These are phyloP conservation scores for Morinoia aosen DNA, from an alignment of 2,888 invertebrate species.

Conservation along the genomic window DNA sequence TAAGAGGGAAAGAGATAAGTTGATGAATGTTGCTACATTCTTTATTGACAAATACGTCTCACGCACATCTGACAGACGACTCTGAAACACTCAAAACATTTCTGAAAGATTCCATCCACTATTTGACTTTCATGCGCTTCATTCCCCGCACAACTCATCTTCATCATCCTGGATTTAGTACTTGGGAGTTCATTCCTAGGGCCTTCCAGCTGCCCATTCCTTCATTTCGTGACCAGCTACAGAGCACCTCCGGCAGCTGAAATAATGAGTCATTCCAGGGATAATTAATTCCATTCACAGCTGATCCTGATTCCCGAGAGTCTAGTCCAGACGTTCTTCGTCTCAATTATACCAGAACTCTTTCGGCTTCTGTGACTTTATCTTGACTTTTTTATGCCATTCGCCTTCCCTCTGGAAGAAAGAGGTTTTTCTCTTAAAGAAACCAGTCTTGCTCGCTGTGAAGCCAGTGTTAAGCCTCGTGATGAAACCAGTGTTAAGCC, in stretches of 20 bases:
- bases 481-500: too few relatives aligned
- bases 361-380: background rate
- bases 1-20: too few relatives aligned
- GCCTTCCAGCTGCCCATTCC: background rate
- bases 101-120: background rate
- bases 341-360: background rate
- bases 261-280: conserved; percentile 30
- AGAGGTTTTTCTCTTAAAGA: too few relatives aligned
- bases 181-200: background rate
- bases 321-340: background rate
- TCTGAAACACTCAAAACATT: background rate
- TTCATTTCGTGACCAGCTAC: conserved; percentile 13
- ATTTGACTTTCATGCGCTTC: background rate
- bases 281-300: conserved; percentile 31
- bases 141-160: background rate
- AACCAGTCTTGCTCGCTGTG: too few relatives aligned
- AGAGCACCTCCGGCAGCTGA: background rate
- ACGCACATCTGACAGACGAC: background rate
- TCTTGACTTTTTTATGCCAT: background rate
- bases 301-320: conserved; percentile 1
- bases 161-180: background rate
- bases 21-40: too few relatives aligned
- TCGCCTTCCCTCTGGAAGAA: too few relatives aligned
- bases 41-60: background rate
- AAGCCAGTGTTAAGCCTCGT: too few relatives aligned